Evolutionary conservation across 2,797 vertebrate species (phyloP).

Genomic region (Girardinus metallicus): DNA sequence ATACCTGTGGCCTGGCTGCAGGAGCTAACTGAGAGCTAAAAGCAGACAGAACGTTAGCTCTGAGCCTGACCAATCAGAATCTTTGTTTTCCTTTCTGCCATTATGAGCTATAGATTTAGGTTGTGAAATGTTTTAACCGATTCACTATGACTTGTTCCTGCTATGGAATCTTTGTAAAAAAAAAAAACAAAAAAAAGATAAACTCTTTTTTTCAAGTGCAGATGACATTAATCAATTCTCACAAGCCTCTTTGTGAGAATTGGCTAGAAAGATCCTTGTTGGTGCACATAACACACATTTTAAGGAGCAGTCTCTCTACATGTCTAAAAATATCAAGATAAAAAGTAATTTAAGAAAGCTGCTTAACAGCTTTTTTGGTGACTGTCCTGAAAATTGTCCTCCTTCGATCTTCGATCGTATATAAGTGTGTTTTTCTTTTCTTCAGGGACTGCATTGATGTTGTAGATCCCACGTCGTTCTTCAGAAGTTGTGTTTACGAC

Average conservation of each 20-base stretch:
- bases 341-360: not conserved
- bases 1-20: not conserved
- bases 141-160: not conserved
- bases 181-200: too few species aligned
- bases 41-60: not conserved
- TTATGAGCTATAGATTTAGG: not conserved
- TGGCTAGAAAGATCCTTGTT: not conserved
- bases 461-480: constrained; percentile 78
- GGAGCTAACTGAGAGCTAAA: not conserved
- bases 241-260: not conserved
- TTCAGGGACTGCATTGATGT: constrained; percentile 79
- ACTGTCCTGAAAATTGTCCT: not conserved
- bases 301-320: not conserved
- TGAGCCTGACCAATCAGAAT: not conserved
- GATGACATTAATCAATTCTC: too few species aligned
- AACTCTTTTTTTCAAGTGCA: not conserved
- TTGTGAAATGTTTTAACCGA: not conserved
- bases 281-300: not conserved
- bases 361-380: not conserved
- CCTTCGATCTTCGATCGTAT: too few species aligned
- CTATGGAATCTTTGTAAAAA: not conserved
- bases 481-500: constrained; percentile 84
- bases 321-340: not conserved
- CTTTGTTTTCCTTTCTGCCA: not conserved
- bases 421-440: not conserved